Base-by-base conservation (phyloP, 2,888 invertebrate genomes). In the Andrena dorsata region DNA sequence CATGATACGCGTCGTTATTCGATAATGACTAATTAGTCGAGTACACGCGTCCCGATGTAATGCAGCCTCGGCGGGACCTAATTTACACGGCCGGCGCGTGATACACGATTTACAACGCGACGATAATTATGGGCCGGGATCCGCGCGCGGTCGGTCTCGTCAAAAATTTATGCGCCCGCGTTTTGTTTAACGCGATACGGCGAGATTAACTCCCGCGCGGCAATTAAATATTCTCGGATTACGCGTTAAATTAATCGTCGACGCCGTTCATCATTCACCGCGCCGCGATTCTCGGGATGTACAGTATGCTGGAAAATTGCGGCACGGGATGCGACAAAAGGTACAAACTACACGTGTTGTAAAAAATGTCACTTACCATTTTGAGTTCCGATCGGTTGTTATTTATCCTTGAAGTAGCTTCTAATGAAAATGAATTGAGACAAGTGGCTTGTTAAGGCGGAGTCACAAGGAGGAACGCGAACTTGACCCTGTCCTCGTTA, bases 1-100 rank as follows among this genome's bases (percentile, higher is more conserved):
- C 75, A 69, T 66, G 78, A 85, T 66, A 68, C 74, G 56, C 53
- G 60, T 23, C 35, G 26, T 56, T 69, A 41, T 72, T 82, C 85
- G 81, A 76, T 76, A 82, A 80, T 78, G 68, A 82, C 71, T 85
- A 87, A 87, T 86, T 87, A 84, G 76, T 60, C 23, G 61, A 64
- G 60, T 73, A 65, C 65, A 41, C 41, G 10, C 64, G 69, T 28
- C 30, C 20, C 16, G 53, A 30, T 53, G 63, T 76, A 75, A 63
- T 51, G 58, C 28, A 61, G 65, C 66, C 2, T 47, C 64, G 7
- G 60, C 61, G 10, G 20, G 68, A 60, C 63, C 66, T 72, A 75
- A 77, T 84, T 86, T 68, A 70, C 13, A 73, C 56, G 41, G 63
- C 69, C 79, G 35, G 74, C 51, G 49, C 61, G 28, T 16, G 58